Evolutionary conservation across 2,797 vertebrate genomes (phyloP).

Genomic region (Lacerta agilis): DNA sequence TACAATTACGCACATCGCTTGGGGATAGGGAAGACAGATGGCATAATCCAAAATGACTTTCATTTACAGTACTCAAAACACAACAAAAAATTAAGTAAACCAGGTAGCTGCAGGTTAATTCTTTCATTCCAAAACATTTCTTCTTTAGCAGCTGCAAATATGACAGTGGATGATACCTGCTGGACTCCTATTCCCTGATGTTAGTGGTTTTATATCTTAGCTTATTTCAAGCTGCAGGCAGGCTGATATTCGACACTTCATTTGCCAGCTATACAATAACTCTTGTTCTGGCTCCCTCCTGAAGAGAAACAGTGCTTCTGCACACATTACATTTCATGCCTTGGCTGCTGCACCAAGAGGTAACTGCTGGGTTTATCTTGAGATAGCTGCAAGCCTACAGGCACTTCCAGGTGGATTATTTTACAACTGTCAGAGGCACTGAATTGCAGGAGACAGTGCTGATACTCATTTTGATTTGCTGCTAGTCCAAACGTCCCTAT

Average conservation of each 20-base stretch:
- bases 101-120: not conserved
- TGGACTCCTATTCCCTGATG: not conserved
- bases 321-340: not conserved
- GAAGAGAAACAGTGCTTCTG: not conserved
- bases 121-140: not conserved
- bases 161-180: constrained; percentile 23
- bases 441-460: not conserved
- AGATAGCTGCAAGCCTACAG: not conserved
- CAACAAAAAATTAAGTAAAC: constrained; percentile 2
- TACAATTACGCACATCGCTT: no score
- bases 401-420: not conserved
- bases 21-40: not conserved
- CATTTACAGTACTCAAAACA: not conserved
- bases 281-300: constrained; percentile 41
- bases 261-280: constrained; percentile 18
- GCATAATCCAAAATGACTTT: not conserved
- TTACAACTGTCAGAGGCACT: not conserved
- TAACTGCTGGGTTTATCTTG: not conserved
- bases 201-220: constrained; percentile 33
- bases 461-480: not conserved
- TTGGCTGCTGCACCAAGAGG: not conserved
- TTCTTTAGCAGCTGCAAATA: constrained; percentile 18
- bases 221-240: constrained; percentile 20
- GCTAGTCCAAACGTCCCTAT: not conserved
- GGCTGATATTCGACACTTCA: not conserved